Evolutionary conservation across 2,888 invertebrate genomes (phyloP).

Genomic region (Salpingus planirostris): DNA sequence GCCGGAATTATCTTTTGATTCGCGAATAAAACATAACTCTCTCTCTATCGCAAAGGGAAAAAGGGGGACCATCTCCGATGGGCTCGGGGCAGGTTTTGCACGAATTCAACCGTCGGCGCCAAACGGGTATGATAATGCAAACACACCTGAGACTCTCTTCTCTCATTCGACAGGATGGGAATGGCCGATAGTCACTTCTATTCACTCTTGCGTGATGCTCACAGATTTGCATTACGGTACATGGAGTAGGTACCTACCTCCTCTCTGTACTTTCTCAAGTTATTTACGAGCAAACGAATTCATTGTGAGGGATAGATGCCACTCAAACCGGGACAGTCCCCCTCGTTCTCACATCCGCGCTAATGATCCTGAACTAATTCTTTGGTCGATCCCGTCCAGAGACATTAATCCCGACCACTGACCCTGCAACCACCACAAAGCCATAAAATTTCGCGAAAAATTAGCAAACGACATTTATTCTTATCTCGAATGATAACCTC

Average conservation of each 20-base stretch:
- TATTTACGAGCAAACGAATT: conserved; percentile 24
- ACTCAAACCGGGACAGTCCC: too few species aligned
- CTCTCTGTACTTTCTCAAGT: conserved; percentile 18
- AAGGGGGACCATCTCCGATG: too few species aligned
- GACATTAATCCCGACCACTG: too few species aligned
- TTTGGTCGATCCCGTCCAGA: too few species aligned
- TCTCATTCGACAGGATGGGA: conserved; percentile 20
- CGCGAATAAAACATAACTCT: too few species aligned
- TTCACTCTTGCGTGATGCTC: neutral
- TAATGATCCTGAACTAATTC: conserved; percentile 4
- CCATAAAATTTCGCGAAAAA: too few species aligned
- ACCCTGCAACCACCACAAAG: too few species aligned
- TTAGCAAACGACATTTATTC: too few species aligned
- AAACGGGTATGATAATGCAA: conserved; percentile 25
- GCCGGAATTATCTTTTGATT: too few species aligned
- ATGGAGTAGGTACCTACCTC: conserved; percentile 15
- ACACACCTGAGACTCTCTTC: conserved; percentile 20
- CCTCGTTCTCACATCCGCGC: neutral
- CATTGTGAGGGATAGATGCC: conserved; percentile 17
- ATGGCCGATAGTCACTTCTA: conserved; percentile 10
- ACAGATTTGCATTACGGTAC: conserved; percentile 18
- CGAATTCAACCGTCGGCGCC: conserved; percentile 26
- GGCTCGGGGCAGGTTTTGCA: conserved; percentile 22
- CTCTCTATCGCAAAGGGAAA: too few species aligned
- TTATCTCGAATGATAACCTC: too few species aligned